Percentiles rank a stretch among this genome's conserved stretches.
Evolutionary conservation across 1,140 invertebrate species (phyloP).

Genomic region (Asobara japonica): DNA sequence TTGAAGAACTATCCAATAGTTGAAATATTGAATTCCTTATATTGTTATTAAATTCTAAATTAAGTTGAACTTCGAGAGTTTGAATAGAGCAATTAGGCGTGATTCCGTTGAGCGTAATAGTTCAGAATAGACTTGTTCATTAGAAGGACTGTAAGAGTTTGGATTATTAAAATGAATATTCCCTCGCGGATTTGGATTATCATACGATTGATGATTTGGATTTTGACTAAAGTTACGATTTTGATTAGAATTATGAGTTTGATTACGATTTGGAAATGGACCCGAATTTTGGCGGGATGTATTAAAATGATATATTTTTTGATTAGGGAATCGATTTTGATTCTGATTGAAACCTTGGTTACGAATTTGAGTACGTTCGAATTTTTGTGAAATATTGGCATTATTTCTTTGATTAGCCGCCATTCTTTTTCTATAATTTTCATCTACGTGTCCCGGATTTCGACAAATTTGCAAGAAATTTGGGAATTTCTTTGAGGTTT

Average conservation of each 20-base stretch:
- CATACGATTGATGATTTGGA: background rate
- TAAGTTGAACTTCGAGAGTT: slow-evolving; percentile 20
- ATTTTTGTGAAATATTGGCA: background rate
- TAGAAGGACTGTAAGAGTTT: background rate
- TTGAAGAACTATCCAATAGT: slow-evolving; percentile 12
- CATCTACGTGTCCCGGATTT: background rate
- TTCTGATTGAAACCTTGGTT: background rate
- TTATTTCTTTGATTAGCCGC: background rate
- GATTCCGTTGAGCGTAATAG: slow-evolving; percentile 27
- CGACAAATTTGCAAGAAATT: background rate
- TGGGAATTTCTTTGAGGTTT: background rate
- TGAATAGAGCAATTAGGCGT: slow-evolving; percentile 18
- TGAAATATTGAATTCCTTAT: slow-evolving; percentile 6
- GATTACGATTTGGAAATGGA: too few relatives aligned
- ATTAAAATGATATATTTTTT: background rate
- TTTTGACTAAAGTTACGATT: background rate
- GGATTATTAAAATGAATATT: background rate
- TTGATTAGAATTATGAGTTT: background rate
- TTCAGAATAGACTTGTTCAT: background rate
- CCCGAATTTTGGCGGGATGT: background rate
- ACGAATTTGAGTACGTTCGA: background rate
- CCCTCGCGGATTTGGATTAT: background rate
- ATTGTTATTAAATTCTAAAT: slow-evolving; percentile 10
- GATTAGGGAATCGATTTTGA: background rate
- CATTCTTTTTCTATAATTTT: background rate